Evolutionary conservation across 1,140 invertebrate species (phyloP).

Genomic region (Rhyacophila brunnea): DNA sequence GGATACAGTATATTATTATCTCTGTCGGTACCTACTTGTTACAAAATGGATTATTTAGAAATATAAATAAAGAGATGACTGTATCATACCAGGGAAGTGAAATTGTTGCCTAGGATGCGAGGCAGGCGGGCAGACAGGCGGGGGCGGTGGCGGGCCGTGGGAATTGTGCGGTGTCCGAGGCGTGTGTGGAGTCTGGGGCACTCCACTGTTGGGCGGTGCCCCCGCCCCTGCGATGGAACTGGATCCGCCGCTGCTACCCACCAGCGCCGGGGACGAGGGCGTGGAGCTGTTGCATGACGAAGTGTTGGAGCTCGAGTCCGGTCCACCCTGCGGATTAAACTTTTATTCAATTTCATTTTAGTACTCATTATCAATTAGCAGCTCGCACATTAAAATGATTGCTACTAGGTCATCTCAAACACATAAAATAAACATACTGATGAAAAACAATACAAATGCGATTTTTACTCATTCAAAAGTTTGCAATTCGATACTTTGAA

Average conservation of each 20-base stretch:
- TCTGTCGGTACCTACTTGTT: too few relatives aligned
- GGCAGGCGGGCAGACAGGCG: constrained; percentile 32
- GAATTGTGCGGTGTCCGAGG: constrained; percentile 54
- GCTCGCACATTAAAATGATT: too few relatives aligned
- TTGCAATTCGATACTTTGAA: too few relatives aligned
- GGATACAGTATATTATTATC: too few relatives aligned
- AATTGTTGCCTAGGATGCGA: constrained; percentile 69
- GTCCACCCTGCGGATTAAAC: constrained; percentile 35
- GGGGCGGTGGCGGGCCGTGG: constrained; percentile 25
- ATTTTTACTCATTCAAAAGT: too few relatives aligned
- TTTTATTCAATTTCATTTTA: constrained; percentile 4
- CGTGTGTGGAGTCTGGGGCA: constrained; percentile 34
- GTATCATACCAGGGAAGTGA: constrained; percentile 74
- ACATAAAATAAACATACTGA: too few relatives aligned
- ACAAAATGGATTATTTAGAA: too few relatives aligned
- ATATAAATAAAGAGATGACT: background rate
- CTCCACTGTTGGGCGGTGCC: constrained; percentile 54
- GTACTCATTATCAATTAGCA: background rate
- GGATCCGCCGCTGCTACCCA: constrained; percentile 79
- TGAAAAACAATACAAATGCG: too few relatives aligned
- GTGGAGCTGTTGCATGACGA: constrained; percentile 96
- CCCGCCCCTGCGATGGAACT: constrained; percentile 61
- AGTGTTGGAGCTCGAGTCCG: constrained; percentile 84
- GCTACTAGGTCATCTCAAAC: too few relatives aligned
- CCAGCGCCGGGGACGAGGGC: constrained; percentile 87